Evolutionary conservation across 2,113 vertebrate genomes (phyloP), one percentile per base, ranked within the genome.

Genomic region (Gila orcuttii): DNA sequence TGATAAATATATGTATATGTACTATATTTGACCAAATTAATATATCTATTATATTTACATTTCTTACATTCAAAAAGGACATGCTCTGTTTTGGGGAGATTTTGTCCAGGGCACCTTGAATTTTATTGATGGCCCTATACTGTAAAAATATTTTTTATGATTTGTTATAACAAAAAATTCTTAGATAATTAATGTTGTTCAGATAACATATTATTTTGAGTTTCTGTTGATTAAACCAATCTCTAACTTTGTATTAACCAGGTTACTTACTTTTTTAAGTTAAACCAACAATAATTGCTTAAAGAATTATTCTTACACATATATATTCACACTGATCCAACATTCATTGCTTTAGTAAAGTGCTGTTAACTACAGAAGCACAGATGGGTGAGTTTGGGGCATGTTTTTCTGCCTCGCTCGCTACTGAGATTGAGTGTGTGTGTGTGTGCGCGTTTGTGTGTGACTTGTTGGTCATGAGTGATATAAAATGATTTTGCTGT

Each of bases 301-400:
- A 52, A 55, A 57, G 19, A 8, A 57, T 55, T 21, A 45, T 45
- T 74, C 12, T 74, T 25, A 15, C 39, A 45, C 71, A 7, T 11
- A 25, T 47, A n/a, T 3, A 79, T 62, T 25, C 11, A 50, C 23
- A 75, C 10, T 28, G 23, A 75, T 7, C 45, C 57, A 80, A 19
- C 21, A 4, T 12, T 82, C 62, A 47, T 64, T 52, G 75, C 57
- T 88, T 84, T 60, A 74, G 80, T 86, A 36, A 71, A 45, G 84
- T 79, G 81, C 84, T 66, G 23, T 84, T 83, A 79, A 84, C 74
- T 85, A 86, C 52, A 83, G 83, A 68, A 68, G 57, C 81, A 80
- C 85, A 84, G 87, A 88, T 86, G 84, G 81, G 64, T 7, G 64
- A 86, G 86, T 84, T 88, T 83, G 57, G 47, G 76, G 69, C 79